These are phyloP conservation scores for Chloropsis cyanopogon DNA, from an alignment of 2,113 vertebrate species.

Conservation along the genomic window DNA sequence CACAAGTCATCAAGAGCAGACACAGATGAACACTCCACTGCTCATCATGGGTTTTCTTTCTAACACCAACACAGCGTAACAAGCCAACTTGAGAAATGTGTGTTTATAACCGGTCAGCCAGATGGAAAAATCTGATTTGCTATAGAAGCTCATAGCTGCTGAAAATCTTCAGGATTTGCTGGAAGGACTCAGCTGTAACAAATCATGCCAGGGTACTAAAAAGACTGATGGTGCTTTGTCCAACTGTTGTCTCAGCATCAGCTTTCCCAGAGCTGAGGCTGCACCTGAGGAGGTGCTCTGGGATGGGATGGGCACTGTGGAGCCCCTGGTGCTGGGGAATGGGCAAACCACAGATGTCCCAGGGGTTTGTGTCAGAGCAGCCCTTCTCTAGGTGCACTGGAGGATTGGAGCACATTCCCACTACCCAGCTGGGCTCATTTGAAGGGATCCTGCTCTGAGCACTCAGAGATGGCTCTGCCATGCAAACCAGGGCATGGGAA, in stretches of 20 bases:
- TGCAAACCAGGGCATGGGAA: background rate
- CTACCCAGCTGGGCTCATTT: rapidly evolving
- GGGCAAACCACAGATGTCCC: too few relatives aligned
- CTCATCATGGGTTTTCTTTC: background rate
- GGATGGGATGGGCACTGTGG: rapidly evolving
- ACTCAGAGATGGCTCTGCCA: rapidly evolving
- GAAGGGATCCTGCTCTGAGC: background rate
- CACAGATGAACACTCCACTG: background rate
- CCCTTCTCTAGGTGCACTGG: background rate
- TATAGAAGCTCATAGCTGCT: conserved; percentile 39
- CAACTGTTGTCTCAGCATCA: background rate
- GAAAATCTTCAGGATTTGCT: conserved; percentile 54
- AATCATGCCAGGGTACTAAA: background rate
- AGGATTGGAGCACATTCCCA: background rate
- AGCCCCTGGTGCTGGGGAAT: background rate
- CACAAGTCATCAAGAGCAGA: background rate
- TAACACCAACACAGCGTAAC: background rate
- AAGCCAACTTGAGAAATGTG: background rate
- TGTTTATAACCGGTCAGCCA: conserved; percentile 17
- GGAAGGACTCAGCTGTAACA: conserved; percentile 1
- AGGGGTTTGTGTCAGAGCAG: background rate
- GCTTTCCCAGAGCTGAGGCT: background rate
- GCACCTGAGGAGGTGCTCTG: rapidly evolving
- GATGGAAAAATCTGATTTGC: conserved; percentile 54
- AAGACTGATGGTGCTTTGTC: background rate